A percentile compares a stretch with the other conserved stretches of the same genome.
These are phyloP conservation scores for Lepisosteus osseus DNA, from an alignment of 2,113 vertebrate species.

Conservation along the genomic window DNA sequence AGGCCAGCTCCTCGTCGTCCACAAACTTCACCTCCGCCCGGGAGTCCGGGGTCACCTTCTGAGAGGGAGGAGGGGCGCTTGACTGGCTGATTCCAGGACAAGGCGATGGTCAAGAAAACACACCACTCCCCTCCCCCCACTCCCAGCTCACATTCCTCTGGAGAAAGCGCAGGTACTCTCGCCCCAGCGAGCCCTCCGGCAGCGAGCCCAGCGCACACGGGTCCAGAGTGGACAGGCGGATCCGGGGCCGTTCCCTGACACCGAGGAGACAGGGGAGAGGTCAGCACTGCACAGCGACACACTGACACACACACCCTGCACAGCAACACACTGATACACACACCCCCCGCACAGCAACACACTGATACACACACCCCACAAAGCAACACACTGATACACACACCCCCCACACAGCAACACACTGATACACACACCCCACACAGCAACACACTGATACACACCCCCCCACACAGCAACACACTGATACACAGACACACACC, in stretches of 20 bases:
- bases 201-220: conserved; percentile 65
- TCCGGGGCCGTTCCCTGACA: conserved; percentile 82
- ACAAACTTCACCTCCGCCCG: conserved; percentile 85
- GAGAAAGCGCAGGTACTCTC: conserved; percentile 84
- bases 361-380: no score
- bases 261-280: not conserved
- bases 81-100: no score
- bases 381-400: no score
- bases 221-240: conserved; percentile 82
- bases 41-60: conserved; percentile 89
- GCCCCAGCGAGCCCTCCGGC: conserved; percentile 77
- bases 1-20: conserved; percentile 88
- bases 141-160: conserved; percentile 78
- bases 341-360: no score
- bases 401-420: no score
- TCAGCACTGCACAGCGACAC: not conserved
- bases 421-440: no score
- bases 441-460: no score
- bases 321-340: no score
- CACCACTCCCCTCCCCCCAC: not conserved
- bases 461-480: no score
- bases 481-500: no score
- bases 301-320: not conserved
- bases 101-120: no score
- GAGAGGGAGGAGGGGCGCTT: not conserved